phyloP scores from a whole-genome alignment of 2,797 vertebrate genomes.

The Valencia hispanica region DNA sequence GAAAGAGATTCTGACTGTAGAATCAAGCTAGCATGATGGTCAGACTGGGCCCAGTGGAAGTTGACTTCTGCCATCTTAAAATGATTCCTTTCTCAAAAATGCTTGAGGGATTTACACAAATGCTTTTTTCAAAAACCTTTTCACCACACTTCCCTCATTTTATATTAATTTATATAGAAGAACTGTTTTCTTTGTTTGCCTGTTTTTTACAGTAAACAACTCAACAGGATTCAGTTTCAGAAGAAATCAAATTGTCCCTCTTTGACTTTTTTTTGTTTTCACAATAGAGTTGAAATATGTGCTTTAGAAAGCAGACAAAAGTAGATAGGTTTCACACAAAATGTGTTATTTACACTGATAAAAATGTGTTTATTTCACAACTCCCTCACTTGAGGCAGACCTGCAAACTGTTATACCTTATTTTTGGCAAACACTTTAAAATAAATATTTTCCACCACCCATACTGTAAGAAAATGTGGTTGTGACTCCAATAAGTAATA shows the following conservation, averaged over 20 bases:
- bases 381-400: constrained; percentile 17
- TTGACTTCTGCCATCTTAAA: not conserved
- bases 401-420: constrained; percentile 2
- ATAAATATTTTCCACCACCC: not conserved
- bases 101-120: not conserved
- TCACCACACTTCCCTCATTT: not conserved
- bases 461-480: not conserved
- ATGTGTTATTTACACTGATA: constrained; percentile 44
- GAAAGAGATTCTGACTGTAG: no score
- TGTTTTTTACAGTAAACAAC: not conserved
- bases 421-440: constrained; percentile 1
- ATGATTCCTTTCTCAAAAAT: not conserved
- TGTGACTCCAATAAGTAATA: not conserved
- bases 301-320: constrained; percentile 19
- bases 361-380: constrained; percentile 49
- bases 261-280: not conserved
- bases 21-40: not conserved
- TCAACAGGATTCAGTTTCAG: not conserved
- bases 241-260: not conserved
- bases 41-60: not conserved
- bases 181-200: not conserved
- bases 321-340: constrained; percentile 34
- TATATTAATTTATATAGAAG: not conserved
- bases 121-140: not conserved
- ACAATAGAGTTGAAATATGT: constrained; percentile 1